phyloP scores from a whole-genome alignment of 2,797 vertebrate species.

The Aldrovandia affinis region DNA sequence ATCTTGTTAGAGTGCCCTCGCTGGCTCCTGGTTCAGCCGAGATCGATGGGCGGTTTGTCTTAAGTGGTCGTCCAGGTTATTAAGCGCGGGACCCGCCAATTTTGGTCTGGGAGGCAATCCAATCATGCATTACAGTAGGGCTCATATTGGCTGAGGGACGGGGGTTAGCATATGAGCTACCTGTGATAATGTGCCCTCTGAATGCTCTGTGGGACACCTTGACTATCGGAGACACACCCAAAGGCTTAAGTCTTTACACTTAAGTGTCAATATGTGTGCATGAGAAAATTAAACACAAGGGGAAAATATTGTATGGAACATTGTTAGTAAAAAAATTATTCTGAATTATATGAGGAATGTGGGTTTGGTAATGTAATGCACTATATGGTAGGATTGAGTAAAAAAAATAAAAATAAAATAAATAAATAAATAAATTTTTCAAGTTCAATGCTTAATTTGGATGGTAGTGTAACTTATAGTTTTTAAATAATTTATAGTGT shows the following conservation, averaged over 20 bases:
- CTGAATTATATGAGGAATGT: background rate
- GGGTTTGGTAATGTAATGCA: no score
- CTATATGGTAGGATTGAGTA: no score
- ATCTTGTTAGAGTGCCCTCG: slow-evolving; percentile 63
- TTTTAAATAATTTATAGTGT: no score
- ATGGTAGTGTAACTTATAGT: no score
- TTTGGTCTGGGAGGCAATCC: slow-evolving; percentile 67
- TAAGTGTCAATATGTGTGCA: background rate
- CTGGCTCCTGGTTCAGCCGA: slow-evolving; percentile 52
- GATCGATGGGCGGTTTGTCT: slow-evolving; percentile 71
- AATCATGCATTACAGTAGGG: slow-evolving; percentile 67
- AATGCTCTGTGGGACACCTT: background rate
- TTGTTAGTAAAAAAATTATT: background rate
- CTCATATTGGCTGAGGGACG: slow-evolving; percentile 55
- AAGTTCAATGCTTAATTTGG: no score
- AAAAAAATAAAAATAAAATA: no score
- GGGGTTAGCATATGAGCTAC: slow-evolving; percentile 31
- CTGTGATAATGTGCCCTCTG: slow-evolving; percentile 56
- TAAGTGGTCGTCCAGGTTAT: slow-evolving; percentile 71
- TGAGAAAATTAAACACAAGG: background rate
- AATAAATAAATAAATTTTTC: no score
- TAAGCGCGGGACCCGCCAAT: slow-evolving; percentile 70
- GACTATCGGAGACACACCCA: background rate
- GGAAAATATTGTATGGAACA: background rate
- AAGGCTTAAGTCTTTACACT: background rate